Conservation (phyloP, 2,797 vertebrate species). For the Spinibarbus caldwelli region DNA sequence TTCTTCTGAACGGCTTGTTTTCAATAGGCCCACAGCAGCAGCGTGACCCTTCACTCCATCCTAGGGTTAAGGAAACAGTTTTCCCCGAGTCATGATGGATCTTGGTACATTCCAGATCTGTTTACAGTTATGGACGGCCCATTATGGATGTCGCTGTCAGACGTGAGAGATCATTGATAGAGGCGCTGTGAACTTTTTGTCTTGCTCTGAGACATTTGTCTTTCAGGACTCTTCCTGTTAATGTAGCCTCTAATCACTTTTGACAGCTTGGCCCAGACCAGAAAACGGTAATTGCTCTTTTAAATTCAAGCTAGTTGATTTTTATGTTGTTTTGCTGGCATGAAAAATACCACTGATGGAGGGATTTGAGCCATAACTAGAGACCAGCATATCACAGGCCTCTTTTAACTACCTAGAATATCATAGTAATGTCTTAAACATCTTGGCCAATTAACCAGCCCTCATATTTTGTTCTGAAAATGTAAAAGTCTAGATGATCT, state of each 20-base stretch:
- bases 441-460: background rate
- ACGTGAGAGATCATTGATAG: conserved; percentile 61
- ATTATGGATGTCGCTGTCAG: conserved; percentile 63
- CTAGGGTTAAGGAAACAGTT: conserved; percentile 65
- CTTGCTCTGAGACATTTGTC: conserved; percentile 12
- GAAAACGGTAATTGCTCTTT: background rate
- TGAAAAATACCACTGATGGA: background rate
- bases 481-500: too few relatives aligned
- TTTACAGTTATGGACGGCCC: conserved; percentile 59
- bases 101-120: conserved; percentile 69
- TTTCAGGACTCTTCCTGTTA: conserved; percentile 38
- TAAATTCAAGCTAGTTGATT: background rate
- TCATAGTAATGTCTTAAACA: background rate
- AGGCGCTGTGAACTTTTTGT: conserved; percentile 54
- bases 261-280: background rate
- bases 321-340: background rate
- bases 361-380: background rate
- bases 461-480: background rate
- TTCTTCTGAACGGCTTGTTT: conserved; percentile 64
- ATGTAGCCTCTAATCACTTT: conserved; percentile 48
- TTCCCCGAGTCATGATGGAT: conserved; percentile 66
- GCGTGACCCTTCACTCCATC: conserved; percentile 59
- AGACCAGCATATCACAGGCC: background rate
- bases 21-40: conserved; percentile 54
- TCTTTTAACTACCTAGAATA: background rate